These are phyloP conservation scores for Camelus dromedarius DNA, from an alignment of 2,113 vertebrate species.

Conservation along the genomic window DNA sequence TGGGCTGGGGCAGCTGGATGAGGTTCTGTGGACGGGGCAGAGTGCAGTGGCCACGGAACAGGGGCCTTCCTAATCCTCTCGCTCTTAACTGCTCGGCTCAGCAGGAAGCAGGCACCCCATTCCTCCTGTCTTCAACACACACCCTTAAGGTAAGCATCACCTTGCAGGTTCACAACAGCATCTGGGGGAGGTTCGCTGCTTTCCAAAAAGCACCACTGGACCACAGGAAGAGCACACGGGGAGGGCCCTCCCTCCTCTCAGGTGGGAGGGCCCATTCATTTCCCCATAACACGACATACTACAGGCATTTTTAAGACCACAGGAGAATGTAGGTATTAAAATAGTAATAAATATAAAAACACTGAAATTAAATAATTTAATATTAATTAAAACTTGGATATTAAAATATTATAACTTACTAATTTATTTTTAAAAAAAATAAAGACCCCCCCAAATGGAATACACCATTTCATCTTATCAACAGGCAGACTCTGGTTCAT, in stretches of 20 bases:
- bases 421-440: not conserved
- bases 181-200: not conserved
- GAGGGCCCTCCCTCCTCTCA: not conserved
- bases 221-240: not conserved
- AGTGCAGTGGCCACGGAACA: not conserved
- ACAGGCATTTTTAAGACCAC: not conserved
- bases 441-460: not conserved
- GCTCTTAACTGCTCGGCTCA: fast-evolving
- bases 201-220: not conserved
- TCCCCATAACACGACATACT: not conserved
- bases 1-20: not conserved
- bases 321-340: not conserved
- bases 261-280: not conserved
- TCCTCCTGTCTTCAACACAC: fast-evolving
- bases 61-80: not conserved
- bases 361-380: not conserved
- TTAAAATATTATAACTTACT: not conserved
- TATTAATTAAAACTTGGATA: not conserved
- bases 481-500: not conserved
- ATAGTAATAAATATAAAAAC: not conserved
- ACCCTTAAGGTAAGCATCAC: fast-evolving
- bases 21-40: not conserved
- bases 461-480: fast-evolving
- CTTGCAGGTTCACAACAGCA: not conserved
- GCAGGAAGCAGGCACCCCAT: not conserved